Base-by-base conservation (phyloP, 2,888 invertebrate genomes). In the Trichacis sp. region DNA sequence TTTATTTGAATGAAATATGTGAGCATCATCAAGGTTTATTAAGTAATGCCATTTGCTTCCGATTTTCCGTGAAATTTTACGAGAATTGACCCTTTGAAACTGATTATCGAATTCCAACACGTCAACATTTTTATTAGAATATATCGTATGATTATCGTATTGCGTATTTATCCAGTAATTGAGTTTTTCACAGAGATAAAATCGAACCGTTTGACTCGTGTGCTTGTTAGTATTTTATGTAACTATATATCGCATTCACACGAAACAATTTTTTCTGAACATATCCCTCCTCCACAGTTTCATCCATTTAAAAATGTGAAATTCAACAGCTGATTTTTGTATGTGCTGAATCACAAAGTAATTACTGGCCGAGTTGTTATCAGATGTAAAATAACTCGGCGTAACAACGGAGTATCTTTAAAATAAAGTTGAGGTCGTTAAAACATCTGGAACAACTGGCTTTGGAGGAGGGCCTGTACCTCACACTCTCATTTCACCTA, bases 401-500 rank as follows among this genome's bases (percentile, higher is more conserved):
- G 18, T 36, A 40, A 5, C 14, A 1, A 20, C 52, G 40, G 56
- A n/a, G 47, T 50, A 65, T 58, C 50, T 64, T 70, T 73, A 79
- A 52, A 77, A 72, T 52, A 84, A 77, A 48, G 83, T 83, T 68
- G 83, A 83, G 64, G 82, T 80, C 65, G 83, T 82, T 40, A 80
- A 73, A 67, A 82, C 81, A 69, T 82, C 82, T 68, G 80, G 78
- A 68, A 80, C 78, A 71, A 79, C 78, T 63, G 80, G 78, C 62
- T 81, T 78, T 74, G 82, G 81, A 79, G 81, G 81, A 77, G 80
- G 77, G 77, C 82, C 81, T 76, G 77, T 78, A 76, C 79, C 92
- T 94, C 94, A 94, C 90, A 94, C 94, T 85, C 94, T 88, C 94
- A 94, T 94, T 87, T 94, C 94, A 84, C 92, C 93, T 86, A 94